Evolutionary conservation across 2,797 vertebrate genomes (phyloP).

Genomic region (Pangasius mekongensis): DNA sequence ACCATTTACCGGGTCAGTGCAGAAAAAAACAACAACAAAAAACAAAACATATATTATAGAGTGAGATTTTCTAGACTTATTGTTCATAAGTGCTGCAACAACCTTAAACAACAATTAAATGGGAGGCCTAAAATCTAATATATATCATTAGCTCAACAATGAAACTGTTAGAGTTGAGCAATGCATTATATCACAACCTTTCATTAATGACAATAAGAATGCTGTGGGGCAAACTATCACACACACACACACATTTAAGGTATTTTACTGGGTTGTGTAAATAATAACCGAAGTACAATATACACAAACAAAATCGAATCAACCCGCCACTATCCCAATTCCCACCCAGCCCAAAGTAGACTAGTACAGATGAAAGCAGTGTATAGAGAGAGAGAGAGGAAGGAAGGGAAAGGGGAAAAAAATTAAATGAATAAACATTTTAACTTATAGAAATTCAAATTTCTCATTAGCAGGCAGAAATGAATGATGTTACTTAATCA

Average conservation of each 20-base stretch:
- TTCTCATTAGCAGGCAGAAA: background rate
- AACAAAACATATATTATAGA: no score
- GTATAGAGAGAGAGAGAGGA: background rate
- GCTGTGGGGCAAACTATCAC: background rate
- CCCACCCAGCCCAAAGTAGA: background rate
- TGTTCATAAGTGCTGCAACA: background rate
- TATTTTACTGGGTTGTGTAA: background rate
- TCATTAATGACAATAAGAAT: background rate
- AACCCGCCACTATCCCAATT: background rate
- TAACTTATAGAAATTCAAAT: background rate
- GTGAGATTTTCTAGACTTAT: background rate
- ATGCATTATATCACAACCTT: background rate
- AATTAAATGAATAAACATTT: background rate
- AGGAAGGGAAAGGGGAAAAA: background rate
- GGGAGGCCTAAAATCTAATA: no score
- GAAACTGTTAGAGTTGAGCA: background rate
- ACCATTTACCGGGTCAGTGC: background rate
- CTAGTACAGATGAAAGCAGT: background rate
- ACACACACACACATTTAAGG: no score
- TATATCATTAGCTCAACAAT: background rate
- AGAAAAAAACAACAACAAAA: background rate
- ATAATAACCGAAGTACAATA: background rate
- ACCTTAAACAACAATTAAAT: background rate
- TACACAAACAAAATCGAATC: background rate
- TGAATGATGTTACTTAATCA: background rate